phyloP scores from a whole-genome alignment of 2,888 invertebrate species.

The Dinocampus coccinellae region DNA sequence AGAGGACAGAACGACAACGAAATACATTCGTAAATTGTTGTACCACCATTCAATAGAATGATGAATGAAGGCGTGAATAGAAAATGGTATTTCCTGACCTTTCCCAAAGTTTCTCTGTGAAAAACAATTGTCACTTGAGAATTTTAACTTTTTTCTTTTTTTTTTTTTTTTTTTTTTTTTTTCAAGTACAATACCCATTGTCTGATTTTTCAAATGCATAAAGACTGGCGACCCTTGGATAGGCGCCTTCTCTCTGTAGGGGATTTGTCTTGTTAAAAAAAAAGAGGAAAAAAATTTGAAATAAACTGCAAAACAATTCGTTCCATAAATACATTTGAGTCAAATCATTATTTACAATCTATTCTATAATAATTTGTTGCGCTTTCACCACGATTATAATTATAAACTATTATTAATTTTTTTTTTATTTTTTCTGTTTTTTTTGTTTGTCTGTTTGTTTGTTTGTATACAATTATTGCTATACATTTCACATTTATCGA shows the following conservation, averaged over 20 bases:
- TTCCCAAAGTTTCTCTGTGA: slow-evolving; percentile 23
- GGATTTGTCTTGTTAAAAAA: not conserved
- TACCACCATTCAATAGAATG: slow-evolving; percentile 23
- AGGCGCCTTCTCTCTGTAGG: not conserved
- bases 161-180: slow-evolving; percentile 10
- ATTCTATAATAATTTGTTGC: too few species aligned
- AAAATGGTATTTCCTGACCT: not conserved
- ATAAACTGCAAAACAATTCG: too few species aligned
- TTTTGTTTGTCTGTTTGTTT: too few species aligned
- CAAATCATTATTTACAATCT: too few species aligned
- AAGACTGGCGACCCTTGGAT: too few species aligned
- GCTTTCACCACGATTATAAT: too few species aligned
- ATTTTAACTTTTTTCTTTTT: slow-evolving; percentile 19
- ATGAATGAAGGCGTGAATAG: slow-evolving; percentile 35
- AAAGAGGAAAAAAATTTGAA: not conserved
- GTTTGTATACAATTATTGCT: too few species aligned
- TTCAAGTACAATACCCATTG: slow-evolving; percentile 31
- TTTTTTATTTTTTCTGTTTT: too few species aligned
- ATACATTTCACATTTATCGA: too few species aligned
- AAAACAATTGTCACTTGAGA: slow-evolving; percentile 31
- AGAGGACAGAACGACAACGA: not conserved
- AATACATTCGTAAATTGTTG: slow-evolving; percentile 12
- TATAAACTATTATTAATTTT: too few species aligned
- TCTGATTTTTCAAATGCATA: slow-evolving; percentile 9
- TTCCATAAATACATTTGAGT: not conserved